Conservation (phyloP, 2,888 invertebrate species). For the Eilema griseolum region DNA sequence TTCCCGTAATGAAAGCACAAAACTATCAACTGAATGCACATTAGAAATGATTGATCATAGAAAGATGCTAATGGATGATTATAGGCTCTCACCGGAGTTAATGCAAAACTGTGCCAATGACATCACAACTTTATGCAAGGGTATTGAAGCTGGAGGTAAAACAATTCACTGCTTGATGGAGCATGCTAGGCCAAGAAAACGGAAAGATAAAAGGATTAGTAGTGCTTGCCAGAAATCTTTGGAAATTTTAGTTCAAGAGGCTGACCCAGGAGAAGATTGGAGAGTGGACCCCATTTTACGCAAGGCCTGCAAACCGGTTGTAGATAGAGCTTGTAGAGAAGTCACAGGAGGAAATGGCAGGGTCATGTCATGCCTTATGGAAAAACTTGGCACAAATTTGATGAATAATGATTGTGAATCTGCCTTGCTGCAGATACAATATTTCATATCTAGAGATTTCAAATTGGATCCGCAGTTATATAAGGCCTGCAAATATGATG, state of each 20-base stretch:
- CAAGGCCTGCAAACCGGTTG: constrained; percentile 95
- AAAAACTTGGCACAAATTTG: constrained; percentile 92
- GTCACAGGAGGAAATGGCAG: constrained; percentile 91
- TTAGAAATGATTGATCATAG: constrained; percentile 97
- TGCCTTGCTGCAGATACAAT: constrained; percentile 97
- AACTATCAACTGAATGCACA: constrained; percentile 92
- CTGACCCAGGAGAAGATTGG: constrained; percentile 98
- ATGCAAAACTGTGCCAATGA: constrained; percentile 95
- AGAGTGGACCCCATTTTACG: constrained; percentile 96
- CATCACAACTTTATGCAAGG: constrained; percentile 91
- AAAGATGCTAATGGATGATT: constrained; percentile 96
- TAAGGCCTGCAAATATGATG: constrained; percentile 95
- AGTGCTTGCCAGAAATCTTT: constrained; percentile 92
- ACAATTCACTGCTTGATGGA: constrained; percentile 99
- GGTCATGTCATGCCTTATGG: constrained; percentile 97
- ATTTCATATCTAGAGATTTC: constrained; percentile 98
- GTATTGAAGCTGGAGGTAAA: constrained; percentile 92
- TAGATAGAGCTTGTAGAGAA: constrained; percentile 91
- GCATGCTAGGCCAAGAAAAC: constrained; percentile 90
- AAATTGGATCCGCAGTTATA: constrained; percentile 96
- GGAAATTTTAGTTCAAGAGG: constrained; percentile 93
- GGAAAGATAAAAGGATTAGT: constrained; percentile 89
- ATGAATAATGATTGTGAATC: constrained; percentile 97
- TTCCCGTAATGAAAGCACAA: constrained; percentile 90
- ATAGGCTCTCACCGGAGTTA: constrained; percentile 96